phyloP scores from a whole-genome alignment of 2,888 invertebrate genomes.

The Thereva nobilitata region DNA sequence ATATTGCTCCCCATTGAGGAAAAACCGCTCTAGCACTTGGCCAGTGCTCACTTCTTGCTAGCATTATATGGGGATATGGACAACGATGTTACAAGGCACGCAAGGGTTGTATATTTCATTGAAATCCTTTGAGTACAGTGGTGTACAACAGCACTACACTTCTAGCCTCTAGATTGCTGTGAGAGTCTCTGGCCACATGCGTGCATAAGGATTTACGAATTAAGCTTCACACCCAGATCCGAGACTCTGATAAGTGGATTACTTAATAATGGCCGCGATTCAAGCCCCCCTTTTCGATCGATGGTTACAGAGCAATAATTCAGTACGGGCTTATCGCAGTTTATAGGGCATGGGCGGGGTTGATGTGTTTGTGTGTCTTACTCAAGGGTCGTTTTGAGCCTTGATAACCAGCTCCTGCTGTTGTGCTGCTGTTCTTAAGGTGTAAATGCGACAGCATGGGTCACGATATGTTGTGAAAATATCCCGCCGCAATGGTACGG shows the following conservation, averaged over 20 bases:
- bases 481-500: no score
- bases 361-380: conserved; percentile 8
- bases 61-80: neutral
- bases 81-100: conserved; percentile 21
- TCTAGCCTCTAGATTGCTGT: neutral
- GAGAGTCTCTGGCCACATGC: conserved; percentile 10
- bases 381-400: conserved; percentile 1
- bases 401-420: conserved; percentile 3
- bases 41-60: conserved; percentile 16
- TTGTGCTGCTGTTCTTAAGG: neutral
- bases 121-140: conserved; percentile 16
- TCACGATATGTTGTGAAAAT: no score
- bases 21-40: conserved; percentile 15
- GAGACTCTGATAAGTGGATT: conserved; percentile 38
- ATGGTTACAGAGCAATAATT: conserved; percentile 20
- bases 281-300: conserved; percentile 5
- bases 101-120: conserved; percentile 32
- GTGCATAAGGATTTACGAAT: conserved; percentile 37
- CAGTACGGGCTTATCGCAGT: conserved; percentile 27
- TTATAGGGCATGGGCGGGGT: conserved; percentile 12
- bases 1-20: conserved; percentile 18
- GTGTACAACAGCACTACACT: no score
- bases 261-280: conserved; percentile 37
- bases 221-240: conserved; percentile 38
- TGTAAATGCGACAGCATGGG: conserved; percentile 8